Base-by-base conservation (phyloP, 2,113 vertebrate species). In the Amazona vittata region DNA sequence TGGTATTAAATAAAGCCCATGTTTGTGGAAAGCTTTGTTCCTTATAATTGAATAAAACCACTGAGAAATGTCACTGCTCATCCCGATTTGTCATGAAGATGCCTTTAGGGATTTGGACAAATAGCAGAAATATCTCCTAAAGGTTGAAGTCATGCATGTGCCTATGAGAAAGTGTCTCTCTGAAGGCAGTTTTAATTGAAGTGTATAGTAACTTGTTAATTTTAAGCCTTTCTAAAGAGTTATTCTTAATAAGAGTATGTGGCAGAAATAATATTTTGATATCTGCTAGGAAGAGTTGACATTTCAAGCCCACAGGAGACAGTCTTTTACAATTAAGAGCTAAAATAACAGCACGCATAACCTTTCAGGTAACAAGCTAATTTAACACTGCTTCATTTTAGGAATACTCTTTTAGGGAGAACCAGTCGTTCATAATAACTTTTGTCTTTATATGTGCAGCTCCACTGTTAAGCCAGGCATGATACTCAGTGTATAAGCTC, bases 41-140 rank as follows among this genome's bases (percentile, higher is more conserved):
- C 57, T 86, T 92, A 43, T 73, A 91, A 96, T 65, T 81, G 18
- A 89, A 89, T 92, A 92, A 93, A 95, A 86, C 11, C 24, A 71
- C 47, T 68, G 73, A 95, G 74, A 94, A 95, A 89, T 94, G 62
- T 92, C 86, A 92, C 83, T 95, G 69, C 28, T 86, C 13, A 31
- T 74, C 52, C 29, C 28, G 31, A 35, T 94, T 94, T 93, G 67
- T 91, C 81, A 69, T 44, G 41, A 73, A 65, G 73, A 57, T 93
- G 77, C 52, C 62, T 91, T 49, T 31, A 87, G 65, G 87, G 63
- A 78, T 84, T 65, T 82, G 29, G 57, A 79, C 64, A 94, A 95
- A 71, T 29, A 92, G 21, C 73, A 86, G 62, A 89, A 83, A 86
- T 47, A 20, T 39, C 50, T 89, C 86, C 33, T 74, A 19, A 86